These are phyloP conservation scores for Andrena trimmerana DNA, from an alignment of 2,888 invertebrate species.

Conservation along the genomic window DNA sequence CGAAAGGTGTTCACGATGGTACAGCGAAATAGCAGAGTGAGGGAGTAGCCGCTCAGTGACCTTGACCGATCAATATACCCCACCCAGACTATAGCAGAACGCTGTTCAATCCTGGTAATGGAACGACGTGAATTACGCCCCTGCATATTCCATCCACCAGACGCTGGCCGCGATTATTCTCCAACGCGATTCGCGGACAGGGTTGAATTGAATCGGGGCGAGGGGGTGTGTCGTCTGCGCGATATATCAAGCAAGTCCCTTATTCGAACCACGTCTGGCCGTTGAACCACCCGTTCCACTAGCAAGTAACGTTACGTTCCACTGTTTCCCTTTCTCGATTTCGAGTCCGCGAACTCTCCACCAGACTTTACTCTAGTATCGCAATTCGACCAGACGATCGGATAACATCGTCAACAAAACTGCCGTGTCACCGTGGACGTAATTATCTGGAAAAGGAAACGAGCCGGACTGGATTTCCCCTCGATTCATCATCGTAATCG, in stretches of 20 bases:
- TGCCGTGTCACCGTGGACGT: constrained; percentile 29
- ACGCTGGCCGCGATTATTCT: constrained; percentile 26
- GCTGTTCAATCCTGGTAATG: constrained; percentile 12
- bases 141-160: constrained; percentile 13
- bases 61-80: not conserved
- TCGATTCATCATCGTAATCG: constrained; percentile 32
- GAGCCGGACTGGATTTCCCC: constrained; percentile 27
- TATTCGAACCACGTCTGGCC: not conserved
- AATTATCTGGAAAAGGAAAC: constrained; percentile 64
- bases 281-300: constrained; percentile 22
- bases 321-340: constrained; percentile 20
- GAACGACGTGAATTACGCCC: not conserved
- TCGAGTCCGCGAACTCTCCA: constrained; percentile 21
- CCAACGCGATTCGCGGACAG: constrained; percentile 11
- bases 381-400: constrained; percentile 48
- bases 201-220: constrained; percentile 47
- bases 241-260: constrained; percentile 33
- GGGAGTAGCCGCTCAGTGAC: not conserved
- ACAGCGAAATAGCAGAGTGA: not conserved
- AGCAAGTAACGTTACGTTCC: constrained; percentile 40
- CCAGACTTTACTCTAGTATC: constrained; percentile 34
- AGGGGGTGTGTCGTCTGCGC: constrained; percentile 23
- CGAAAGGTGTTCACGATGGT: too few relatives aligned
- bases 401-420: constrained; percentile 24
- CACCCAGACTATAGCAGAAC: not conserved